A percentile compares a stretch with the other conserved stretches of the same genome.
These are phyloP conservation scores for Conistra vaccinii DNA, from an alignment of 2,888 invertebrate species.

Conservation along the genomic window DNA sequence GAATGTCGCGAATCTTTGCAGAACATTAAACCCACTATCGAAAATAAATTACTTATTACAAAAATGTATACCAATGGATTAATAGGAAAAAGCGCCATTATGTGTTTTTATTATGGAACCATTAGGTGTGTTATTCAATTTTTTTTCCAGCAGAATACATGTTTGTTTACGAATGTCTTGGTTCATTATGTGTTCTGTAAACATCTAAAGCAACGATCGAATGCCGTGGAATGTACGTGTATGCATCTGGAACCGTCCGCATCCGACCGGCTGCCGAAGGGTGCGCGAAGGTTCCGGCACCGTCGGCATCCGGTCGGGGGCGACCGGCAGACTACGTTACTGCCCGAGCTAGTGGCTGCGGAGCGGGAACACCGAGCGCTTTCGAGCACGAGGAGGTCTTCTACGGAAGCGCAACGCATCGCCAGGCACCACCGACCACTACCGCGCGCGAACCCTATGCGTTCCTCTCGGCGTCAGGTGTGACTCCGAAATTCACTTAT, in stretches of 20 bases:
- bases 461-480: slow-evolving; percentile 32
- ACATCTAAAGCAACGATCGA: slow-evolving; percentile 21
- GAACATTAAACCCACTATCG: neutral
- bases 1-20: neutral
- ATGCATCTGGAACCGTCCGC: slow-evolving; percentile 1
- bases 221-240: slow-evolving; percentile 20
- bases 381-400: neutral
- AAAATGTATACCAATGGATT: neutral
- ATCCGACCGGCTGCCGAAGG: slow-evolving; percentile 51
- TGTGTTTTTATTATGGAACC: slow-evolving; percentile 21
- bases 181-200: slow-evolving; percentile 45
- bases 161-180: neutral
- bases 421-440: slow-evolving; percentile 8
- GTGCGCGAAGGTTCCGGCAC: slow-evolving; percentile 16
- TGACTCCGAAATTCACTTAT: slow-evolving; percentile 15
- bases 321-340: slow-evolving; percentile 24
- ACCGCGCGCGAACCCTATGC: neutral
- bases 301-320: slow-evolving; percentile 49
- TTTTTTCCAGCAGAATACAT: slow-evolving; percentile 1
- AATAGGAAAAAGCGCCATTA: slow-evolving; percentile 3
- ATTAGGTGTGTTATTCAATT: slow-evolving; percentile 10
- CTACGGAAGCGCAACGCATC: slow-evolving; percentile 8
- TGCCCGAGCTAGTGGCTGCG: slow-evolving; percentile 44
- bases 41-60: neutral
- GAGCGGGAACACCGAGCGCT: neutral